phyloP scores from a whole-genome alignment of 2,888 invertebrate genomes.

The Leptura quadrifasciata region DNA sequence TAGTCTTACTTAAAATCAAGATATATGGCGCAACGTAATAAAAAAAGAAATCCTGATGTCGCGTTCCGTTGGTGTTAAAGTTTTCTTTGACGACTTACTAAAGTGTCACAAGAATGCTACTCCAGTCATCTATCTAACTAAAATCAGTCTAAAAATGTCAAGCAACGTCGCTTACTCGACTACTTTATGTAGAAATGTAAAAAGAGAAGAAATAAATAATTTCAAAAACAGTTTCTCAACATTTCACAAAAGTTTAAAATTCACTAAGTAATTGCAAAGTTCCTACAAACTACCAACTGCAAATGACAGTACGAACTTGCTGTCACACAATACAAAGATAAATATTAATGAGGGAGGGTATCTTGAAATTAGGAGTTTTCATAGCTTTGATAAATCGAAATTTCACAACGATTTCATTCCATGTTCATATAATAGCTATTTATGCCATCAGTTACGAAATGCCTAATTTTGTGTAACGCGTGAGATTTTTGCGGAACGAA shows the following conservation, averaged over 20 bases:
- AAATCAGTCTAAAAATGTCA: constrained; percentile 11
- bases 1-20: background rate
- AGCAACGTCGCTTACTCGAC: constrained; percentile 13
- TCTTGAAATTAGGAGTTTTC: background rate
- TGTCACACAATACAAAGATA: constrained; percentile 5
- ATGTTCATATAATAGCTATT: no score
- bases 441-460: no score
- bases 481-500: no score
- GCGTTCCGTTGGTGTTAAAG: constrained; percentile 5
- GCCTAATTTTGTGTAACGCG: no score
- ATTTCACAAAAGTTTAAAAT: constrained; percentile 10
- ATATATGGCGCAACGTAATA: background rate
- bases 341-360: background rate
- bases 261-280: constrained; percentile 28
- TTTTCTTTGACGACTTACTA: constrained; percentile 12
- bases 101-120: constrained; percentile 19
- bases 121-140: constrained; percentile 11
- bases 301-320: constrained; percentile 13
- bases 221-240: constrained; percentile 10
- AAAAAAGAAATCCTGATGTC: constrained; percentile 10
- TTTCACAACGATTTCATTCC: background rate
- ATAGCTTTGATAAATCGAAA: background rate
- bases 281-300: background rate
- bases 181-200: constrained; percentile 12
- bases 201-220: constrained; percentile 25